A percentile compares a stretch with the other conserved stretches of the same genome.
Conservation (phyloP, 2,888 invertebrate species). For the Tethea ocularis region DNA sequence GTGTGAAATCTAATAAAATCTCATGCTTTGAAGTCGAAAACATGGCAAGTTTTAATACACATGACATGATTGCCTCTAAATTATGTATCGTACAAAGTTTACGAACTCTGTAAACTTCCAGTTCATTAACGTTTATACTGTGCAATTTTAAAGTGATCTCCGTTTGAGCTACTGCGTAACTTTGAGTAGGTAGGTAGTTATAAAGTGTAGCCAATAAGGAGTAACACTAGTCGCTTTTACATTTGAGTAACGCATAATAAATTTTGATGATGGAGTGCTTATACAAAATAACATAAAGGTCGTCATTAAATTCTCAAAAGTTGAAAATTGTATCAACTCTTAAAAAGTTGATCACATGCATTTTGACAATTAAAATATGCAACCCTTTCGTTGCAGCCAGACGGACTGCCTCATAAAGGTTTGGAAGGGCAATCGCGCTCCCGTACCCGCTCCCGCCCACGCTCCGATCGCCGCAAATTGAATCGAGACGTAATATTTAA, state of each 20-base stretch:
- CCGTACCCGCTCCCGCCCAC: constrained; percentile 31
- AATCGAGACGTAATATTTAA: constrained; percentile 58
- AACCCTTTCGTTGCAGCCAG: background rate
- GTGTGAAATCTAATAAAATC: constrained; percentile 23
- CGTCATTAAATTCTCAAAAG: background rate
- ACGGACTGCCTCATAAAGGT: background rate
- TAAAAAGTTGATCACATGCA: background rate
- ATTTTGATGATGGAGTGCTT: background rate
- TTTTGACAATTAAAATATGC: background rate
- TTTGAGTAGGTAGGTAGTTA: background rate
- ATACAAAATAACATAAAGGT: background rate
- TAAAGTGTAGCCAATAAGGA: background rate
- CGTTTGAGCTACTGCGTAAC: background rate
- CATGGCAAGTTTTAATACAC: constrained; percentile 19
- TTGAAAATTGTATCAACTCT: background rate
- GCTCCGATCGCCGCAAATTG: constrained; percentile 48
- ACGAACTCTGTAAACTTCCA: constrained; percentile 24
- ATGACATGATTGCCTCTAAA: constrained; percentile 33
- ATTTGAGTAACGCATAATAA: background rate
- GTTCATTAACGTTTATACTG: constrained; percentile 18
- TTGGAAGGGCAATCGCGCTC: constrained; percentile 30
- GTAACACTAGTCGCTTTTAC: background rate
- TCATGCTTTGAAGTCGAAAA: constrained; percentile 15
- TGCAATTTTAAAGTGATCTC: background rate
- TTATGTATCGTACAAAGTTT: constrained; percentile 36